Base-by-base conservation (phyloP, 2,888 invertebrate species). In the Synergus japonicus region DNA sequence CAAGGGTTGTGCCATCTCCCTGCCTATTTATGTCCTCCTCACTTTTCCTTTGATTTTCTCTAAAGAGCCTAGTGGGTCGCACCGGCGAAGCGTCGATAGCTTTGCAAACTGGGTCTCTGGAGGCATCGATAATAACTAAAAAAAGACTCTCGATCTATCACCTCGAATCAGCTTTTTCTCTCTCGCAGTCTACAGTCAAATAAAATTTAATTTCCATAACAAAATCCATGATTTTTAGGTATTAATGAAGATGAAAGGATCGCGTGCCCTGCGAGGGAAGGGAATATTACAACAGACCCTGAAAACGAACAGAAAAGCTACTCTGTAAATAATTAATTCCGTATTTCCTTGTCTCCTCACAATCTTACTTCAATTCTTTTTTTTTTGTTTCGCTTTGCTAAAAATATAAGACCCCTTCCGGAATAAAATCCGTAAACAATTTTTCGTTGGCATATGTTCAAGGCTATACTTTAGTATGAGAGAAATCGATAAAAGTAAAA, bases 61-160 rank as follows among this genome's bases (percentile, higher is more conserved):
- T 54, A 54, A 54, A n/a, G n/a, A 54, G 54, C n/a, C 54, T 54
- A 15, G 15, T 15, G 49, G 15, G 13, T 49, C 49, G 15, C 13
- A 54, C 54, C n/a, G n/a, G 8, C 54, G 54, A 79, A 83, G 82
- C 82, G 81, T 81, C 83, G 79, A 85, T 84, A 83, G 84, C 78
- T 86, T 83, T 18, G 79, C 79, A 77, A 85, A 86, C 84, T 86
- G 63, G 86, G 84, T 85, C 85, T 85, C 85, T 78, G 79, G 79
- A 64, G 73, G 78, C 79, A 79, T 82, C 79, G 54, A n/a, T n/a
- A n/a, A n/a, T 83, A 82, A 83, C 79, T 83, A 83, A 83, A 81
- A 81, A 82, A 81, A 82, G 79, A 83, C 81, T 80, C 79, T 79
- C 77, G 80, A 80, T 79, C 78, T 77, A 77, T 78, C 79, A 65